Base-by-base conservation (phyloP, 2,113 vertebrate genomes). In the Plestiodon gilberti region DNA sequence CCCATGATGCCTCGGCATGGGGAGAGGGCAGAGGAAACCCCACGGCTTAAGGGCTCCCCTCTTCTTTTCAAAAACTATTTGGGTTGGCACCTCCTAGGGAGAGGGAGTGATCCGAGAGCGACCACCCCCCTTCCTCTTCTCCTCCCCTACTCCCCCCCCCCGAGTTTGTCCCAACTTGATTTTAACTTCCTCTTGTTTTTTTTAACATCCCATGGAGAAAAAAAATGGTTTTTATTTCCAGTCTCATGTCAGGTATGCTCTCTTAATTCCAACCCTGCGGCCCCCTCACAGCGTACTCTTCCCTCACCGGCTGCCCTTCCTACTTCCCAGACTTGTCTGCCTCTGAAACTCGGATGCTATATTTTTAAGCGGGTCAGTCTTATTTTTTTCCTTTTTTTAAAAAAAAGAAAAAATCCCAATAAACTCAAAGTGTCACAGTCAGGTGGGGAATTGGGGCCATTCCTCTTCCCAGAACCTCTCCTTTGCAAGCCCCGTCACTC, bases 111-210 rank as follows among this genome's bases (percentile, higher is more conserved):
- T 43, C 43, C 4, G 22, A 74, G 57, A 64, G 69, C 70, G 62
- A 57, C 78, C 18, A 13, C 11, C 28, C 20, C 23, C 15, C 18
- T 40, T 52, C 57, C 35, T 11, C 77, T 1, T 18, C 25, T 59
- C 48, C 48, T 59, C 40, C 25, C 61, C 18, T 40, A 22, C 75
- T 33, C 55, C 17, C 59, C 40, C 28, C 28, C 15, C 30, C 77
- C 55, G 20, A 81, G 70, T 35, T 52, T 20, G 78, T 23, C 78
- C 85, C 61, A 30, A 17, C 17, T 52, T 15, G 13, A 17, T 88
- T 88, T 88, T 80, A 88, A 88, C 48, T 81, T 73, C 10, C 77
- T 81, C 52, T 84, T 57, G 77, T 74, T 88, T 88, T 88, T 88
- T 88, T 88, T 88, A 84, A 88, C 23, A 43, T 59, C 83, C 83